Conservation (phyloP, 1,140 invertebrate genomes). For the Polypedilum pembai region DNA sequence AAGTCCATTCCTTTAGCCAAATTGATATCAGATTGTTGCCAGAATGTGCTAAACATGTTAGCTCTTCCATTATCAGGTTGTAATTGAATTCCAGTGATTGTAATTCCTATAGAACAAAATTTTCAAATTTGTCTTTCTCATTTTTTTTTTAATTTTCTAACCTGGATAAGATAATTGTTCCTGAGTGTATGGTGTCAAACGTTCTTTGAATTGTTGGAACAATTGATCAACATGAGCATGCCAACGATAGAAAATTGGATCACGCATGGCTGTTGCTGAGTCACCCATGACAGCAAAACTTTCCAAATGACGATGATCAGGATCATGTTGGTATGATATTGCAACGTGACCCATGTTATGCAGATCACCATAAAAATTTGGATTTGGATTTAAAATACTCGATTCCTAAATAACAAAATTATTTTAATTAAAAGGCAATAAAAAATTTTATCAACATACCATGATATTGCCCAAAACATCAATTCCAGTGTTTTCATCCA, state of each 20-base stretch:
- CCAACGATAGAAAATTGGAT: conserved; percentile 74
- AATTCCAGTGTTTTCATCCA: conserved; percentile 47
- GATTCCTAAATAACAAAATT: too few relatives aligned
- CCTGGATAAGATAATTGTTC: conserved; percentile 42
- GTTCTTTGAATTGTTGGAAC: conserved; percentile 67
- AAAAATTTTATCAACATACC: conserved; percentile 35
- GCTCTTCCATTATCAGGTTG: conserved; percentile 42
- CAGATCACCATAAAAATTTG: conserved; percentile 49
- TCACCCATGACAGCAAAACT: conserved; percentile 56
- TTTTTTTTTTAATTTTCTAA: too few relatives aligned
- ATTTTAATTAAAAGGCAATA: too few relatives aligned
- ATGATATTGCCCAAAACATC: conserved; percentile 47
- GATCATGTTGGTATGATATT: conserved; percentile 51
- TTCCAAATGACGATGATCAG: conserved; percentile 49
- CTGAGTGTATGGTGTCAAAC: conserved; percentile 54
- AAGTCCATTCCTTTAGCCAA: conserved; percentile 49
- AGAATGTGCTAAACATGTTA: conserved; percentile 45
- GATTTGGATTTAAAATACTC: conserved; percentile 39
- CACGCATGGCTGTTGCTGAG: conserved; percentile 60
- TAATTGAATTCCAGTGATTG: conserved; percentile 41
- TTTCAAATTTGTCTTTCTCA: too few relatives aligned
- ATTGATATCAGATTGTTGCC: conserved; percentile 48
- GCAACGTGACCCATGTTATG: conserved; percentile 54
- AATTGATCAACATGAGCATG: conserved; percentile 69
- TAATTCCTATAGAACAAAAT: conserved; percentile 34